Percentiles rank a stretch among this genome's conserved stretches.
Conservation (phyloP, 2,113 vertebrate species). For the Cairina moschata region DNA sequence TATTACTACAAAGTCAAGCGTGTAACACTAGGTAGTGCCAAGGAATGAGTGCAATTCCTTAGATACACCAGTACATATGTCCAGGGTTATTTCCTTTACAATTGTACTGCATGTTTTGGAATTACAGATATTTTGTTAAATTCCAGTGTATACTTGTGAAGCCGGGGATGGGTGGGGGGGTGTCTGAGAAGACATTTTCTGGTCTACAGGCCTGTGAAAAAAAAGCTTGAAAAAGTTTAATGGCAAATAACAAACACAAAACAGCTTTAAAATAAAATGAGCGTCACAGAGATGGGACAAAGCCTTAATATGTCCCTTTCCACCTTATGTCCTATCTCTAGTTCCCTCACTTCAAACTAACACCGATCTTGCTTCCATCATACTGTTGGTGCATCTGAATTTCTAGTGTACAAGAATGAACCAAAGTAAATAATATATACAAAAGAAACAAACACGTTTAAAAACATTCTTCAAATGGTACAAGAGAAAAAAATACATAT, state of each 20-base stretch:
- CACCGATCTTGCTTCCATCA: not conserved
- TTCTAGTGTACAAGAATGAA: not conserved
- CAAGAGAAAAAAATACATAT: not conserved
- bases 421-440: not conserved
- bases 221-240: not conserved
- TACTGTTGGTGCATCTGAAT: not conserved
- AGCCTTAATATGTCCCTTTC: not conserved
- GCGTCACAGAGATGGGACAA: not conserved
- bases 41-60: not conserved
- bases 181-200: not conserved
- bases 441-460: not conserved
- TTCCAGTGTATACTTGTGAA: not conserved
- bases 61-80: accelerated
- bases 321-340: not conserved
- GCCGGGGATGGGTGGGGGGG: not conserved
- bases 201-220: not conserved
- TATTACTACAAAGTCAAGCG: not conserved
- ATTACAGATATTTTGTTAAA: not conserved
- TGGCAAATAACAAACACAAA: not conserved
- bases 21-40: not conserved
- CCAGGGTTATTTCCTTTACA: not conserved
- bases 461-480: not conserved
- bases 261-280: not conserved
- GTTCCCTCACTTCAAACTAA: not conserved
- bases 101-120: not conserved